A percentile compares a stretch with the other conserved stretches of the same genome.
Conservation (phyloP, 2,113 vertebrate genomes). For the Chauna torquata region DNA sequence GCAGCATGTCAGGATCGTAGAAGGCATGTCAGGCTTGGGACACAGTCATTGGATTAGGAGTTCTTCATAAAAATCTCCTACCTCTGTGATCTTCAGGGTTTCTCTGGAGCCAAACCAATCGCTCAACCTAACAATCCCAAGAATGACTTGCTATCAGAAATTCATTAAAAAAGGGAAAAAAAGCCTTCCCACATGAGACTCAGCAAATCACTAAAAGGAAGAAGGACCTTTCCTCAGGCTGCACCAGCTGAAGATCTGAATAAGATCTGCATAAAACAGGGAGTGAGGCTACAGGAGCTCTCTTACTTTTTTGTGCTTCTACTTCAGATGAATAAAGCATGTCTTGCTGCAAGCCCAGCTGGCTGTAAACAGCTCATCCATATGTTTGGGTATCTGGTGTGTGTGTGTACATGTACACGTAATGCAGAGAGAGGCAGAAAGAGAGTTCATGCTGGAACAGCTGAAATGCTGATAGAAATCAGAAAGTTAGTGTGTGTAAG, state of each 20-base stretch:
- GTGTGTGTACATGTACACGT: rapidly evolving
- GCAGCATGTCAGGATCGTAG: not conserved
- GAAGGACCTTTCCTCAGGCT: not conserved
- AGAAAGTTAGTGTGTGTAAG: not conserved
- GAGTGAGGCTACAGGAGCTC: not conserved
- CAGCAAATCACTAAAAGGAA: not conserved
- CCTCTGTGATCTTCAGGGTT: not conserved
- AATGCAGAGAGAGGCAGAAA: not conserved
- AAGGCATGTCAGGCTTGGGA: not conserved
- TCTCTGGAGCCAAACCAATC: not conserved
- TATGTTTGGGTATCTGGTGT: not conserved
- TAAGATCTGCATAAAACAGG: not conserved
- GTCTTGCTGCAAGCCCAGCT: not conserved
- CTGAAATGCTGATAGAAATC: not conserved
- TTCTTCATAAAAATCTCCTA: not conserved
- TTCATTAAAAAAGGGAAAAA: not conserved
- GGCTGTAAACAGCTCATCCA: not conserved
- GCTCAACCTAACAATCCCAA: not conserved
- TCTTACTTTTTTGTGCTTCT: not conserved
- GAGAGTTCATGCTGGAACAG: not conserved
- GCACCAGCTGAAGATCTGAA: not conserved
- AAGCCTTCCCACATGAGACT: not conserved
- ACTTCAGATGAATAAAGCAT: not conserved
- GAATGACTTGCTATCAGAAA: not conserved
- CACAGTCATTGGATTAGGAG: not conserved